Conservation (phyloP, 2,113 vertebrate species). For the Anas platyrhynchos region DNA sequence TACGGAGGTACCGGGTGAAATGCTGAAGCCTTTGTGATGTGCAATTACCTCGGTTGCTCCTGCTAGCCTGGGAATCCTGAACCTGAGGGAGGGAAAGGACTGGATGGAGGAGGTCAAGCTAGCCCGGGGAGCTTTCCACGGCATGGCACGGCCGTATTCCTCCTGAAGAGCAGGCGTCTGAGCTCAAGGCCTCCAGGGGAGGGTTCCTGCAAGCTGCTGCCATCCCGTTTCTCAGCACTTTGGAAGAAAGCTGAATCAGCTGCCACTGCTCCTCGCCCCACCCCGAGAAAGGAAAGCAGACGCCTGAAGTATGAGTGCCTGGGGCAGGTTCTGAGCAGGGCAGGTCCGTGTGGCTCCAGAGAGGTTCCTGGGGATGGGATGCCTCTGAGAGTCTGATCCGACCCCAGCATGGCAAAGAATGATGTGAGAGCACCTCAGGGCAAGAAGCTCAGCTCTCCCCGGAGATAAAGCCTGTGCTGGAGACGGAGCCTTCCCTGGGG, state of each 20-base stretch:
- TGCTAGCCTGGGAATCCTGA: not conserved
- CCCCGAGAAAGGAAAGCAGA: not conserved
- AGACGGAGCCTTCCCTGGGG: not conserved
- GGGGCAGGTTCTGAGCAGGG: not conserved
- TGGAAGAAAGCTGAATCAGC: not conserved
- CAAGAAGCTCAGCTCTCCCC: not conserved
- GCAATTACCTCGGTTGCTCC: not conserved
- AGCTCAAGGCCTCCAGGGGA: not conserved
- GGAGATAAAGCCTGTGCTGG: not conserved
- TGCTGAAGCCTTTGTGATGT: not conserved
- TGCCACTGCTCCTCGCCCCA: not conserved
- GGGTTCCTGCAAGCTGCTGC: not conserved
- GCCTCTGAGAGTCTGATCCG: not conserved
- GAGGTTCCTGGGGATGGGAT: not conserved
- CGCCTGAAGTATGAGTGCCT: not conserved
- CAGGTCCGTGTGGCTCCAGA: not conserved
- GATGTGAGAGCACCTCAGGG: not conserved
- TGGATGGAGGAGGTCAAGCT: not conserved
- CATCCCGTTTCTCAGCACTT: not conserved
- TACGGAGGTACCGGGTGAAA: not conserved
- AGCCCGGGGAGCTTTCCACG: not conserved
- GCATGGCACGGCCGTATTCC: not conserved
- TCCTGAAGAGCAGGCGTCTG: rapidly evolving
- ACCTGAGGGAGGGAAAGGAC: not conserved
- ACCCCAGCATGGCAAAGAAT: not conserved